Evolutionary conservation across 2,888 invertebrate genomes (phyloP).

Genomic region (Chirona hameri): DNA sequence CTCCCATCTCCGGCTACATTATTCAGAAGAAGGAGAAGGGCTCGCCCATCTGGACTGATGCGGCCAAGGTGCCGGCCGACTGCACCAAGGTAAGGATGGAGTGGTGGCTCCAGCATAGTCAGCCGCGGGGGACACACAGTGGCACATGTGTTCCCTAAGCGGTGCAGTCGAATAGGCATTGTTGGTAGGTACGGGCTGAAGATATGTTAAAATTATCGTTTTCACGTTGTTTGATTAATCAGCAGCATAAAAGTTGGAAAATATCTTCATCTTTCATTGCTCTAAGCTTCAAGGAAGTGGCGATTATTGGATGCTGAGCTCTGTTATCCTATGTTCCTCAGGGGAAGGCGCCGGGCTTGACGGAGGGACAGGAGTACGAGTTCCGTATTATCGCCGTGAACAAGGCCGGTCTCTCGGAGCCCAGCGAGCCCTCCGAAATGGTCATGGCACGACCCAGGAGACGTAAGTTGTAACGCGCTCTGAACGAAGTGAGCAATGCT

Average conservation of each 20-base stretch:
- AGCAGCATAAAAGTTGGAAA: no score
- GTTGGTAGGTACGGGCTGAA: no score
- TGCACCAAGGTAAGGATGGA: slow-evolving; percentile 56
- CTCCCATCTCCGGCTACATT: slow-evolving; percentile 85
- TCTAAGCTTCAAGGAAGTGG: no score
- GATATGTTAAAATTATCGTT: no score
- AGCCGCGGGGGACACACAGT: no score
- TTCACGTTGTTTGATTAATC: no score
- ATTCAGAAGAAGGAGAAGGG: slow-evolving; percentile 96
- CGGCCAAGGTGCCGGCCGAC: slow-evolving; percentile 75
- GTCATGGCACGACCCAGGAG: slow-evolving; percentile 80
- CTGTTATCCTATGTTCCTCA: slow-evolving; percentile 43
- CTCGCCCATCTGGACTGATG: slow-evolving; percentile 90
- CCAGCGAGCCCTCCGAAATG: slow-evolving; percentile 83
- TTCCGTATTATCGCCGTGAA: slow-evolving; percentile 94
- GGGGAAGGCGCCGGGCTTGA: slow-evolving; percentile 81
- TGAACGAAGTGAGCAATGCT: no score
- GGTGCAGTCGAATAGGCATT: no score
- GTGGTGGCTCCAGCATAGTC: background rate
- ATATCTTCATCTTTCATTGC: no score
- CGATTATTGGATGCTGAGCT: no score
- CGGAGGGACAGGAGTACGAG: slow-evolving; percentile 93
- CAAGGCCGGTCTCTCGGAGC: slow-evolving; percentile 91
- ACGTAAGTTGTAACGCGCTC: slow-evolving; percentile 50
- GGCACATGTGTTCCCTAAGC: no score